Conservation (phyloP, 1,140 invertebrate species). For the Drosophila azteca region DNA sequence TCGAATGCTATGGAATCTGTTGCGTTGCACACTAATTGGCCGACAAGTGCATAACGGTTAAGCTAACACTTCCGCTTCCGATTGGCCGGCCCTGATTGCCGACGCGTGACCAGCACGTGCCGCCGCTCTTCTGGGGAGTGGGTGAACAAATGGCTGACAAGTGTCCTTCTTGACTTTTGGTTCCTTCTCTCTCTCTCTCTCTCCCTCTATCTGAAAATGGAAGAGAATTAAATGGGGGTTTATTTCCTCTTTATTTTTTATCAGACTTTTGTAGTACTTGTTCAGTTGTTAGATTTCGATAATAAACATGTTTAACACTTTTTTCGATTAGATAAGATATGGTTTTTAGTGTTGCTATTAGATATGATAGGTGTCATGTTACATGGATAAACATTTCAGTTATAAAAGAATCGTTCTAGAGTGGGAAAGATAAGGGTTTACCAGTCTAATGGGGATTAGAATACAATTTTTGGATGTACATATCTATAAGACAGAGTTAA, state of each 20-base stretch:
- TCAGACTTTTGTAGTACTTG: conserved; percentile 12
- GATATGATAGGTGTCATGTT: conserved; percentile 14
- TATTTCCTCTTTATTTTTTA: conserved; percentile 20
- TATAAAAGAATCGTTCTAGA: not conserved
- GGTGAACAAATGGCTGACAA: conserved; percentile 28
- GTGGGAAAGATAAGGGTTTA: not conserved
- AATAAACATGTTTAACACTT: conserved; percentile 67
- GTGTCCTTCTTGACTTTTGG: conserved; percentile 56
- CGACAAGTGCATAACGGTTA: conserved; percentile 49
- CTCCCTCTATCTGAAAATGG: conserved; percentile 15
- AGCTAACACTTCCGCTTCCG: conserved; percentile 38
- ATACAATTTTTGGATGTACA: not conserved
- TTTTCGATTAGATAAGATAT: conserved; percentile 56
- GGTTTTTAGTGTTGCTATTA: conserved; percentile 5
- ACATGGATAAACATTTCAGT: conserved; percentile 12
- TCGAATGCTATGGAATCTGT: conserved; percentile 9
- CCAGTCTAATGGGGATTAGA: not conserved
- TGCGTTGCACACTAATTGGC: conserved; percentile 44
- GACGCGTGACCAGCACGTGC: conserved; percentile 69
- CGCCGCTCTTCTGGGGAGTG: conserved; percentile 26
- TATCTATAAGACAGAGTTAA: no score
- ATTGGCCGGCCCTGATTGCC: conserved; percentile 20
- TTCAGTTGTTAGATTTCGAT: conserved; percentile 43
- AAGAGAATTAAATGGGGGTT: conserved; percentile 23
- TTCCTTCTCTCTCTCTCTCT: not conserved